A percentile compares a stretch with the other conserved stretches of the same genome.
Conservation (phyloP, 2,113 vertebrate genomes). For the Grallaria varia region DNA sequence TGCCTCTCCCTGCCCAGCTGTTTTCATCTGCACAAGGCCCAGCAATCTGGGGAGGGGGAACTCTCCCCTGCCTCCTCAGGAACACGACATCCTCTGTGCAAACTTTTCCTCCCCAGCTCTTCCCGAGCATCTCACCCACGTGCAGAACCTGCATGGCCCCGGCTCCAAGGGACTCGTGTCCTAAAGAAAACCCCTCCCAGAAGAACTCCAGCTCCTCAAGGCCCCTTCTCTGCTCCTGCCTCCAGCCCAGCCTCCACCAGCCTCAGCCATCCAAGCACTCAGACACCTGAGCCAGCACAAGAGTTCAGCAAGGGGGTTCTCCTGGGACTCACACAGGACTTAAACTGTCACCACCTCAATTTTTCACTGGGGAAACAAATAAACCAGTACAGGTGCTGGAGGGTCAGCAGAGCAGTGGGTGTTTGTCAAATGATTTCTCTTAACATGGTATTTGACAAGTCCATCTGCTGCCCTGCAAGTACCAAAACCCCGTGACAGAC, state of each 20-base stretch:
- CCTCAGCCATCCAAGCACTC: background rate
- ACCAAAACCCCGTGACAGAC: background rate
- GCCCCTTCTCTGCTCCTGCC: background rate
- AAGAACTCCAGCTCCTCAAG: background rate
- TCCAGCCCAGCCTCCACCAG: background rate
- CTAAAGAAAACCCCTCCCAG: background rate
- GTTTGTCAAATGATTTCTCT: background rate
- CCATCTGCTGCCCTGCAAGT: background rate
- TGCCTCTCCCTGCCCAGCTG: background rate
- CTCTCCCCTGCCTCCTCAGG: background rate
- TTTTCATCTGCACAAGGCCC: background rate
- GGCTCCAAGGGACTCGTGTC: background rate
- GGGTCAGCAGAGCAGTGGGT: background rate
- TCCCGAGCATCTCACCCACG: fast-evolving
- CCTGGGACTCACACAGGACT: background rate
- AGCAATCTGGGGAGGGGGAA: background rate
- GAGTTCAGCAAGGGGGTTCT: background rate
- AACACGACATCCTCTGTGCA: background rate
- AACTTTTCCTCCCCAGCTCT: background rate
- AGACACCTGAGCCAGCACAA: background rate
- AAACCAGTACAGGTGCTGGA: background rate
- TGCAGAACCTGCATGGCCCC: background rate
- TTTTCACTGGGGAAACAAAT: background rate
- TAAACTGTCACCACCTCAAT: background rate
- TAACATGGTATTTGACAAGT: background rate